Evolutionary conservation across 2,113 vertebrate genomes (phyloP).

Genomic region (Ageneiosus marmoratus): DNA sequence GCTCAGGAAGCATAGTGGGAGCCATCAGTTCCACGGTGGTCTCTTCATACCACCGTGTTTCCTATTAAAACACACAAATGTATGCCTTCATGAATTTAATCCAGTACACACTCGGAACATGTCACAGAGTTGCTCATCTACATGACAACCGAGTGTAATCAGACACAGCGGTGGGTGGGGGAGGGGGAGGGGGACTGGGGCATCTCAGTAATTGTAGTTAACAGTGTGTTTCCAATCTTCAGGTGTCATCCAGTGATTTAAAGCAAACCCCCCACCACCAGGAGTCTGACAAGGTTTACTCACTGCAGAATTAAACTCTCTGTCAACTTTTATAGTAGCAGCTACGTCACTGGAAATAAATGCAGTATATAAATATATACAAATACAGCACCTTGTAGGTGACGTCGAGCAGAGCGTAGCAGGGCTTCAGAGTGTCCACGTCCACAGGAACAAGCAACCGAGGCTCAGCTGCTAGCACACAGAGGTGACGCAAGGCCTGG

Average conservation of each 20-base stretch:
- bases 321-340: background rate
- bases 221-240: conserved; percentile 33
- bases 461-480: conserved; percentile 89
- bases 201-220: conserved; percentile 43
- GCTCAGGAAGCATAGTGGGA: conserved; percentile 91
- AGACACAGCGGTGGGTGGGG: conserved; percentile 12
- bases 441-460: conserved; percentile 93
- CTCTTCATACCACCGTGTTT: conserved; percentile 91
- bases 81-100: background rate
- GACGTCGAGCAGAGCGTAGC: conserved; percentile 92
- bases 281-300: too few species aligned
- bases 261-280: conserved; percentile 16
- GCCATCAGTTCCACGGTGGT: conserved; percentile 95
- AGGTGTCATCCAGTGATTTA: conserved; percentile 27
- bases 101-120: background rate
- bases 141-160: conserved; percentile 1
- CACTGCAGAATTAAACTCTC: too few species aligned
- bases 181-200: too few species aligned
- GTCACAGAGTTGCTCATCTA: background rate
- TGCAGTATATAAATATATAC: conserved; percentile 65
- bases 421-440: conserved; percentile 90
- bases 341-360: background rate
- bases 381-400: conserved; percentile 84
- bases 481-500: conserved; percentile 92
- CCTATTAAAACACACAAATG: conserved; percentile 66